Conservation (phyloP, 2,113 vertebrate species). For the Drymodes brunneopygia region DNA sequence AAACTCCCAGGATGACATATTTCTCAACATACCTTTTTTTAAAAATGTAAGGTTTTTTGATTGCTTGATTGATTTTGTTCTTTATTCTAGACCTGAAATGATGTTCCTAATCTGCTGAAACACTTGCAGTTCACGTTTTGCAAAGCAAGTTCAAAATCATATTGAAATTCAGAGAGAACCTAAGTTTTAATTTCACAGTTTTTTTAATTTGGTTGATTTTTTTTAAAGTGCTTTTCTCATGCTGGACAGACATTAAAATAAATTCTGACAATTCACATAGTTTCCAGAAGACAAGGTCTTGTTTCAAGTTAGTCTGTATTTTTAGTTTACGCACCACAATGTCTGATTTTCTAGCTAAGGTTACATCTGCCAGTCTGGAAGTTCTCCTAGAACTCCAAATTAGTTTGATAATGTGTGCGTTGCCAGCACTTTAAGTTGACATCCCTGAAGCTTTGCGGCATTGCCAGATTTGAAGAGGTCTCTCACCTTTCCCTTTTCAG, state of each 20-base stretch:
- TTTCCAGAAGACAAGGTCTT: not conserved
- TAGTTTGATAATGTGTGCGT: not conserved
- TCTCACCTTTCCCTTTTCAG: not conserved
- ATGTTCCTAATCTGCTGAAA: not conserved
- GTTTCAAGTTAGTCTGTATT: not conserved
- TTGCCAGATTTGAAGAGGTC: not conserved
- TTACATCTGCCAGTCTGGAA: conserved; percentile 9
- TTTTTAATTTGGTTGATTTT: not conserved
- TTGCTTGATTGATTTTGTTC: not conserved
- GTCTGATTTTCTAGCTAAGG: not conserved
- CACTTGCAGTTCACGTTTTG: not conserved
- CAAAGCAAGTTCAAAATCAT: not conserved
- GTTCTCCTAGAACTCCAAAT: not conserved
- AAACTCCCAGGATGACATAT: rapidly evolving
- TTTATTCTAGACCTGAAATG: not conserved
- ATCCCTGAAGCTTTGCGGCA: not conserved
- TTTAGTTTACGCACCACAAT: not conserved
- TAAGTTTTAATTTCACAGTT: not conserved
- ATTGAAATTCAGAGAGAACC: not conserved
- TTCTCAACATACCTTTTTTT: not conserved
- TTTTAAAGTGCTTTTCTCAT: not conserved
- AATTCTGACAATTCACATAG: not conserved
- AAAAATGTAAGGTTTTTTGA: not conserved
- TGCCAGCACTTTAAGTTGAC: not conserved
- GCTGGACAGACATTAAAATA: not conserved